phyloP scores from a whole-genome alignment of 2,797 vertebrate species.

The Sebastes hubbsi region DNA sequence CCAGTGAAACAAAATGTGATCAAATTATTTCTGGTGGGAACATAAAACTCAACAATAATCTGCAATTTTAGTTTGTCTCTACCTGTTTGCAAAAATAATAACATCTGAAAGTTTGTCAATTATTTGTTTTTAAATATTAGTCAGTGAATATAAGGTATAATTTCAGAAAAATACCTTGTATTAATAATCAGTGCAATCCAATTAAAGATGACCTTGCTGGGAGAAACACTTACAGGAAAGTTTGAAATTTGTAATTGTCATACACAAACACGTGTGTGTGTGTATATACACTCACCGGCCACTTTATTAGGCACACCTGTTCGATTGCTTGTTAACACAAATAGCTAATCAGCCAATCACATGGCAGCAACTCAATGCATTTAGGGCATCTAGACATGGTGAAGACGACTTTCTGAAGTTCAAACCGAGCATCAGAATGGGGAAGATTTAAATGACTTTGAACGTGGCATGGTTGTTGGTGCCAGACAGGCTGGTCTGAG shows the following conservation, averaged over 20 bases:
- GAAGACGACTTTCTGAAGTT: too few relatives aligned
- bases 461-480: too few relatives aligned
- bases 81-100: background rate
- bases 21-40: background rate
- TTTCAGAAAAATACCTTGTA: background rate
- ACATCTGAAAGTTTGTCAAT: background rate
- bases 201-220: background rate
- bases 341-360: too few relatives aligned
- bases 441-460: too few relatives aligned
- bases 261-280: too few relatives aligned
- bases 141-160: background rate
- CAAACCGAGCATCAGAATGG: too few relatives aligned
- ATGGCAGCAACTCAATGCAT: too few relatives aligned
- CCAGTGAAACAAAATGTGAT: background rate
- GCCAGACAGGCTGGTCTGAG: too few relatives aligned
- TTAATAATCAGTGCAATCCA: background rate
- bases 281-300: too few relatives aligned
- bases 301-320: too few relatives aligned
- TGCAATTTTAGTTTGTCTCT: background rate
- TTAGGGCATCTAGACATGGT: too few relatives aligned
- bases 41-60: background rate
- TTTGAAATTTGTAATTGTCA: background rate
- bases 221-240: background rate
- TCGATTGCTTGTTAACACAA: too few relatives aligned
- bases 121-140: background rate